A percentile compares a stretch with the other conserved stretches of the same genome.
phyloP scores from a whole-genome alignment of 2,888 invertebrate species.

The Xestia sexstrigata region DNA sequence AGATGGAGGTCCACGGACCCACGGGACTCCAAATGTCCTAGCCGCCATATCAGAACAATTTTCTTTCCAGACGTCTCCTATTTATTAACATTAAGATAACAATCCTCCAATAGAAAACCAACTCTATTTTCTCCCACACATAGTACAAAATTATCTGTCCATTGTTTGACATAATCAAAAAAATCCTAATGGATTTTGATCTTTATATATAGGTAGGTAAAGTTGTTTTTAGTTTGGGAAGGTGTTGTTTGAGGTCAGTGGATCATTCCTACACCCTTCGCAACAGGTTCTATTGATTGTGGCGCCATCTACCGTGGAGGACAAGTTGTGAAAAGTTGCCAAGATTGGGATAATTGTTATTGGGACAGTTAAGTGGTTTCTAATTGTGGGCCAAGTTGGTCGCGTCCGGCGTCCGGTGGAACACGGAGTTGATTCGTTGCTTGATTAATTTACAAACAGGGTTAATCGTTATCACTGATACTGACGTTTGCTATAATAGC shows the following conservation, averaged over 20 bases:
- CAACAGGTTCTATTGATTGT: conserved; percentile 83
- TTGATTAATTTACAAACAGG: conserved; percentile 23
- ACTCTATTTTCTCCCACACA: conserved; percentile 68
- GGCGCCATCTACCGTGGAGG: conserved; percentile 76
- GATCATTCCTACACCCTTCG: conserved; percentile 73
- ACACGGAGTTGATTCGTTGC: neutral
- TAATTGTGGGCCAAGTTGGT: conserved; percentile 37
- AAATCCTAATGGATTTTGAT: conserved; percentile 57
- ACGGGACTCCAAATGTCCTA: conserved; percentile 59
- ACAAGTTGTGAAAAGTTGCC: conserved; percentile 52
- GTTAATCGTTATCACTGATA: neutral
- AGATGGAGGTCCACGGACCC: conserved; percentile 39
- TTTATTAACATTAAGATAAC: conserved; percentile 78
- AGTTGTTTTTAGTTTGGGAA: conserved; percentile 61
- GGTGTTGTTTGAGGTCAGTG: conserved; percentile 76
- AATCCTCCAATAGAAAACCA: conserved; percentile 63
- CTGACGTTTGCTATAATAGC: neutral
- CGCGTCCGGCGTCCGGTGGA: conserved; percentile 28
- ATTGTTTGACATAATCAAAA: conserved; percentile 53
- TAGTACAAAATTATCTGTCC: conserved; percentile 71
- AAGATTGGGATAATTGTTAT: conserved; percentile 56
- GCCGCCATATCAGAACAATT: conserved; percentile 74
- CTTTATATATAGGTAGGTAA: conserved; percentile 52
- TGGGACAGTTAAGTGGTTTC: conserved; percentile 47
- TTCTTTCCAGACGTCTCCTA: conserved; percentile 75